Evolutionary conservation across 2,797 vertebrate species (phyloP).

Genomic region (Aulostomus chinensis): DNA sequence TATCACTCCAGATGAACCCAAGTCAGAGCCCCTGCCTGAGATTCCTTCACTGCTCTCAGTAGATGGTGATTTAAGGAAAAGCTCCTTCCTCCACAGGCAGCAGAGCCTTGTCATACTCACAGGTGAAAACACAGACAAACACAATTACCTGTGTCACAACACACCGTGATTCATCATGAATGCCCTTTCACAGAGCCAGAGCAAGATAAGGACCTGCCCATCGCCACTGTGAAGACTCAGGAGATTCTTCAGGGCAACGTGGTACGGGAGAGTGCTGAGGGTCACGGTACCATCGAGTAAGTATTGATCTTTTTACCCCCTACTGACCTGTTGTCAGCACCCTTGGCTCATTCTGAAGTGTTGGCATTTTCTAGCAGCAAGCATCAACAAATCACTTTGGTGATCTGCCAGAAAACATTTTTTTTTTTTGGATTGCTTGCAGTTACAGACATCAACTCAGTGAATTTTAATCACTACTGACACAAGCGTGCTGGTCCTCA

Average conservation of each 20-base stretch:
- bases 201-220: conserved; percentile 74
- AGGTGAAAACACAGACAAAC: conserved; percentile 52
- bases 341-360: conserved; percentile 15
- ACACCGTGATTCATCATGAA: conserved; percentile 9
- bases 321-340: conserved; percentile 35
- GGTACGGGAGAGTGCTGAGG: conserved; percentile 87
- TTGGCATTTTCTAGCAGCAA: conserved; percentile 11
- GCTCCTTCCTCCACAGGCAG: conserved; percentile 61
- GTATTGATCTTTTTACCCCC: conserved; percentile 53
- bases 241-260: conserved; percentile 86
- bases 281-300: conserved; percentile 92
- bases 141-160: not conserved
- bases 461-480: too few species aligned
- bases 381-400: too few species aligned
- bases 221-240: conserved; percentile 87
- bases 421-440: too few species aligned
- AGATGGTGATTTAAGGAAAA: conserved; percentile 54
- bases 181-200: conserved; percentile 66
- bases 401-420: too few species aligned
- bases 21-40: conserved; percentile 73
- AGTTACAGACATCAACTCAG: too few species aligned
- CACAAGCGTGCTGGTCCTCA: too few species aligned
- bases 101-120: conserved; percentile 77
- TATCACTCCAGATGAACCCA: conserved; percentile 70
- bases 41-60: conserved; percentile 54